Evolutionary conservation across 1,140 invertebrate genomes (phyloP).

Genomic region (Drosophila pachea): DNA sequence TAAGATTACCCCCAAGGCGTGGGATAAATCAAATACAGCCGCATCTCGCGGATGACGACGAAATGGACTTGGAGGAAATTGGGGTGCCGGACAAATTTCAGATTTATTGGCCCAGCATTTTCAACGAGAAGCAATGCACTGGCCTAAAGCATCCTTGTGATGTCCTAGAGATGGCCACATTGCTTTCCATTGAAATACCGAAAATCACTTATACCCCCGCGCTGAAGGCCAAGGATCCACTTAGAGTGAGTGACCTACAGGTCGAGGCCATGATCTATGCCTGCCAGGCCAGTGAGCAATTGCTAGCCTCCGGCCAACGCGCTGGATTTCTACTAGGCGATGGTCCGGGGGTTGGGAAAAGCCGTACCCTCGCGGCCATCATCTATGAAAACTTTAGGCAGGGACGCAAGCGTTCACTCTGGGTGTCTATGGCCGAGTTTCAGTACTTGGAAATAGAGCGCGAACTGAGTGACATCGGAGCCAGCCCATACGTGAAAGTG

Average conservation of each 20-base stretch:
- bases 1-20: neutral
- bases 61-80: slow-evolving; percentile 11
- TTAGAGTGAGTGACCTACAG: slow-evolving; percentile 95
- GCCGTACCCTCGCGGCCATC: slow-evolving; percentile 97
- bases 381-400: slow-evolving; percentile 98
- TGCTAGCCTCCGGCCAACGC: slow-evolving; percentile 91
- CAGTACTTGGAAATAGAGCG: slow-evolving; percentile 98
- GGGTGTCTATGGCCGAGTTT: slow-evolving; percentile 99
- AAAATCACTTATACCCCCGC: neutral
- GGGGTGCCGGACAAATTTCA: neutral
- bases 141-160: neutral
- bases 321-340: slow-evolving; percentile 98
- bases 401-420: slow-evolving; percentile 94
- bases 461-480: slow-evolving; percentile 97
- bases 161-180: neutral
- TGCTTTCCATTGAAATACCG: neutral
- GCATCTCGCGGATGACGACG: slow-evolving; percentile 8
- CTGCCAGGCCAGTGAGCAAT: slow-evolving; percentile 95
- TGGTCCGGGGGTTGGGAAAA: slow-evolving; percentile 99
- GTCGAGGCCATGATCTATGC: slow-evolving; percentile 98
- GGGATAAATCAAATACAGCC: neutral
- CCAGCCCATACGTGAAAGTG: slow-evolving; percentile 83
- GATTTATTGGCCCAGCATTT: neutral
- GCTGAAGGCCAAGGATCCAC: neutral
- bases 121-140: neutral